A percentile compares a stretch with the other conserved stretches of the same genome.
phyloP scores from a whole-genome alignment of 2,113 vertebrate genomes.

The Dasyornis broadbenti region DNA sequence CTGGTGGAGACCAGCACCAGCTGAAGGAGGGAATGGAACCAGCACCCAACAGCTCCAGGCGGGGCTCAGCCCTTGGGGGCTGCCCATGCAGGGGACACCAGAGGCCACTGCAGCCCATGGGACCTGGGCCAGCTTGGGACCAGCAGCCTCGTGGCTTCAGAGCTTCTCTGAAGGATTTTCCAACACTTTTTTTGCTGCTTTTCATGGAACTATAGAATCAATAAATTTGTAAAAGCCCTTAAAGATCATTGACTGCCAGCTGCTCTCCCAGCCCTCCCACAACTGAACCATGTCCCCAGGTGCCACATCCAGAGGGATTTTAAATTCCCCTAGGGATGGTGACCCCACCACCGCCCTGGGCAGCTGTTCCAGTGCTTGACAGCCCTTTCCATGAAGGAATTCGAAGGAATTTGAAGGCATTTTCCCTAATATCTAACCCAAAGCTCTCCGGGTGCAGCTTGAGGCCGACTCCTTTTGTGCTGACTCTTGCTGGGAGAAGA shows the following conservation, averaged over 20 bases:
- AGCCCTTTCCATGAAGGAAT: background rate
- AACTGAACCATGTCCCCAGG: background rate
- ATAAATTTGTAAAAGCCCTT: background rate
- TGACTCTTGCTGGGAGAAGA: accelerated
- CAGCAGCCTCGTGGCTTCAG: background rate
- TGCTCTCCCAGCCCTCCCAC: background rate
- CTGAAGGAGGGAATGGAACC: background rate
- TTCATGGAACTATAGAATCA: background rate
- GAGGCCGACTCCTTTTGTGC: background rate
- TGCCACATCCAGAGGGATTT: background rate
- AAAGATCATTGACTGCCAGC: background rate
- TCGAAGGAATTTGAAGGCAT: no score
- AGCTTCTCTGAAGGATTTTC: background rate
- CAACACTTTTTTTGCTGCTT: background rate
- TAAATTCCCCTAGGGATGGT: background rate
- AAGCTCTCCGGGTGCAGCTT: background rate
- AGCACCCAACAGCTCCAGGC: background rate
- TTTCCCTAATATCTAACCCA: background rate
- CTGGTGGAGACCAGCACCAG: background rate
- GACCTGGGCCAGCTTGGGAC: background rate
- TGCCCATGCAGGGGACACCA: accelerated
- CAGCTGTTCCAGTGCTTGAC: background rate
- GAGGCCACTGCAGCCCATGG: background rate
- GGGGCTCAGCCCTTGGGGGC: background rate
- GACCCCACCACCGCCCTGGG: background rate